phyloP scores from a whole-genome alignment of 2,113 vertebrate species.

The Thermophis baileyi region DNA sequence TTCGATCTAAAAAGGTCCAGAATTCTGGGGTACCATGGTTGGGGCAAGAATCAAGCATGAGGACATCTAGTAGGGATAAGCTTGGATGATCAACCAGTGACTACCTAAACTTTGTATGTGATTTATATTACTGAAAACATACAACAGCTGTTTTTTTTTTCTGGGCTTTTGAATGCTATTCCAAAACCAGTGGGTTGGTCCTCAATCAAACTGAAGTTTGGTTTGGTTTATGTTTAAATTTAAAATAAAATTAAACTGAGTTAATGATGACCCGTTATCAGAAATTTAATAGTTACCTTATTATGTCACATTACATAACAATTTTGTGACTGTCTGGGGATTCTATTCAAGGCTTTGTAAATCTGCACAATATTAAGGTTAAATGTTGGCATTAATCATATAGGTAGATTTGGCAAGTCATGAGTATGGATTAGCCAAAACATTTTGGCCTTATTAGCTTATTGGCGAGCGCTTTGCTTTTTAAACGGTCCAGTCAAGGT shows the following conservation, averaged over 20 bases:
- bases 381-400: neutral
- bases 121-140: neutral
- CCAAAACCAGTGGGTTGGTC: neutral
- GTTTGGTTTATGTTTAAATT: neutral
- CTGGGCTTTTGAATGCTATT: neutral
- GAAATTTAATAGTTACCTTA: neutral
- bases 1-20: neutral
- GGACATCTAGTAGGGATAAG: neutral
- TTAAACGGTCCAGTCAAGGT: slow-evolving; percentile 69
- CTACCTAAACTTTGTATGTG: neutral
- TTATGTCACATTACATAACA: neutral
- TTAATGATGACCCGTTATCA: neutral
- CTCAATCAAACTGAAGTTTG: neutral
- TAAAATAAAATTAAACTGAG: neutral
- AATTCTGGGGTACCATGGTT: neutral
- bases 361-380: neutral
- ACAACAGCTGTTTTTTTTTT: neutral
- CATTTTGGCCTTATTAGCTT: slow-evolving; percentile 66
- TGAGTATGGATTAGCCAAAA: slow-evolving; percentile 66
- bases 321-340: neutral
- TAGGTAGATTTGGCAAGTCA: slow-evolving; percentile 60
- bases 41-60: neutral
- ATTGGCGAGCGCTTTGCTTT: slow-evolving; percentile 62
- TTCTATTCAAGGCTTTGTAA: neutral
- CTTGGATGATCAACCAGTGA: neutral